Evolutionary conservation across 2,797 vertebrate genomes (phyloP).

Genomic region (Chaetophractus vellerosus): DNA sequence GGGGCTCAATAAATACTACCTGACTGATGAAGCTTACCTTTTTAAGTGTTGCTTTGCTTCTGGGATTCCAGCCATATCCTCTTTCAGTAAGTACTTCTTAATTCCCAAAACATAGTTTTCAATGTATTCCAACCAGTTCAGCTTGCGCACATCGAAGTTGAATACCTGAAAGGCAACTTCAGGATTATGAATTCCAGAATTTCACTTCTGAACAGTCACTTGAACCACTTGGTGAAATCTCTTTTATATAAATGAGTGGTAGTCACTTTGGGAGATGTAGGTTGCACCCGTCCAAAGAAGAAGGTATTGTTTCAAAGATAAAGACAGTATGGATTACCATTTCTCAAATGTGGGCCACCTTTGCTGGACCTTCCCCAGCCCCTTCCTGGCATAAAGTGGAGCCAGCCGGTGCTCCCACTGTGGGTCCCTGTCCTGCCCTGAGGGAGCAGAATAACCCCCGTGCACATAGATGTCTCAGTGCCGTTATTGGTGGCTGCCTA

Average conservation of each 20-base stretch:
- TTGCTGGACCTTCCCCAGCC: too few relatives aligned
- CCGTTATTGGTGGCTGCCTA: too few relatives aligned
- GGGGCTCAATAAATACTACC: background rate
- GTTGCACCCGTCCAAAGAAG: background rate
- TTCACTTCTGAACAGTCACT: background rate
- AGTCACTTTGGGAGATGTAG: background rate
- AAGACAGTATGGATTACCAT: background rate
- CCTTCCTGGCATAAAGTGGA: too few relatives aligned
- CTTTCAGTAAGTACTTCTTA: slow-evolving; percentile 98
- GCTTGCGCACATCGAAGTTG: slow-evolving; percentile 97
- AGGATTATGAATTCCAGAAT: background rate
- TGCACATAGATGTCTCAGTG: too few relatives aligned
- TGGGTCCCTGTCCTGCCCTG: too few relatives aligned
- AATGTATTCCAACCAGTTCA: slow-evolving; percentile 98
- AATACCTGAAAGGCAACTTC: slow-evolving; percentile 91
- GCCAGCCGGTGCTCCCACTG: too few relatives aligned
- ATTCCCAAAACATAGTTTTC: slow-evolving; percentile 97
- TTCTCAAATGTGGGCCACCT: background rate
- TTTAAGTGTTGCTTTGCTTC: slow-evolving; percentile 95
- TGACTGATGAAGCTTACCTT: slow-evolving; percentile 91
- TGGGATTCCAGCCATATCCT: slow-evolving; percentile 97
- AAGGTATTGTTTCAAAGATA: slow-evolving; percentile 51
- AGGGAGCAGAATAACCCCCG: too few relatives aligned
- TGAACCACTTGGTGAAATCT: background rate
- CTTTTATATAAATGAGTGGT: background rate